A percentile compares a stretch with the other conserved stretches of the same genome.
phyloP scores from a whole-genome alignment of 1,140 invertebrate species.

The Zaprionus kolodkinae region DNA sequence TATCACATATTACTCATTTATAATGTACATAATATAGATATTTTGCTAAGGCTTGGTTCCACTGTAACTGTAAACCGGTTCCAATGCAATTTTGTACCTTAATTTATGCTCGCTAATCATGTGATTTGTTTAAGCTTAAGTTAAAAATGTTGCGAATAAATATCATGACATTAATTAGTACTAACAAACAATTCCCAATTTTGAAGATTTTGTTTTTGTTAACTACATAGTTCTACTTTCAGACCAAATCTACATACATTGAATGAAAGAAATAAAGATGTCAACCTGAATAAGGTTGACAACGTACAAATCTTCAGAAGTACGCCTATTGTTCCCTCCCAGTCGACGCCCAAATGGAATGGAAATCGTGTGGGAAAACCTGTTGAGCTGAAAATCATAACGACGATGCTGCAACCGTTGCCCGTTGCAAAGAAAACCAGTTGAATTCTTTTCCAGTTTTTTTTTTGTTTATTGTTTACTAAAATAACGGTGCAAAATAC shows the following conservation, averaged over 20 bases:
- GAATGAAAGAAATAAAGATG: slow-evolving; percentile 15
- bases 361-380: slow-evolving; percentile 58
- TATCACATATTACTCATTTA: slow-evolving; percentile 2
- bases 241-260: not conserved
- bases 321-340: not conserved
- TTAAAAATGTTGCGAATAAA: slow-evolving; percentile 62
- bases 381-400: slow-evolving; percentile 75
- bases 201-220: not conserved
- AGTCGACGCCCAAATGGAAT: not conserved
- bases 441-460: slow-evolving; percentile 12
- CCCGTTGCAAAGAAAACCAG: slow-evolving; percentile 41
- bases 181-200: slow-evolving; percentile 19
- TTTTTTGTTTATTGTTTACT: slow-evolving; percentile 10
- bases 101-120: slow-evolving; percentile 64
- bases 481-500: slow-evolving; percentile 18
- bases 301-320: slow-evolving; percentile 12
- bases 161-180: slow-evolving; percentile 51
- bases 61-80: slow-evolving; percentile 35
- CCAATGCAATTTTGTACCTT: slow-evolving; percentile 34
- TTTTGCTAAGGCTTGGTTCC: slow-evolving; percentile 19
- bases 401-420: slow-evolving; percentile 64
- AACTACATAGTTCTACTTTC: slow-evolving; percentile 38
- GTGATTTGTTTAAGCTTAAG: slow-evolving; percentile 70
- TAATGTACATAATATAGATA: slow-evolving; percentile 27
- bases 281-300: slow-evolving; percentile 22